phyloP scores from a whole-genome alignment of 2,888 invertebrate genomes.

The Noctua pronuba region DNA sequence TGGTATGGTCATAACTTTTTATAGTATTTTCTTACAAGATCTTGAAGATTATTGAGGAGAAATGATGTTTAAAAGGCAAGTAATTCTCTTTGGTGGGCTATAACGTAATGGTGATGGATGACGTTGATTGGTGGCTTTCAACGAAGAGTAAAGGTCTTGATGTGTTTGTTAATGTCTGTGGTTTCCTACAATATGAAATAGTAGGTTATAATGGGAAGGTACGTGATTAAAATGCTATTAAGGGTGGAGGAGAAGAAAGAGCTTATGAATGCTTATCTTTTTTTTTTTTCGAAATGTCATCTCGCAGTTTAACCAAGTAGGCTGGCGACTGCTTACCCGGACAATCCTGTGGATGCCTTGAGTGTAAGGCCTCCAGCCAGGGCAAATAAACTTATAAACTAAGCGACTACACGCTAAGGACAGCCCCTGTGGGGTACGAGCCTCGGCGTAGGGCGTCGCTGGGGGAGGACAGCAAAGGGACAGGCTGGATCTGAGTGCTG shows the following conservation, averaged over 20 bases:
- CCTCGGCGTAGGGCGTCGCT: no score
- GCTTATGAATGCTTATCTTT: neutral
- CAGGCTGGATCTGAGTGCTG: no score
- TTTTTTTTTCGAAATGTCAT: no score
- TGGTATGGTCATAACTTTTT: slow-evolving; percentile 9
- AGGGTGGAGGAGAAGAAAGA: neutral
- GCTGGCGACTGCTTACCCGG: no score
- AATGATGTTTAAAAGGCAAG: neutral
- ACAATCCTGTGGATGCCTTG: no score
- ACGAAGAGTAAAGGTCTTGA: neutral
- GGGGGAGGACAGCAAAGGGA: no score
- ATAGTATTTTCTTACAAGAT: slow-evolving; percentile 8
- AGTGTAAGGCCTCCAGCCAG: no score
- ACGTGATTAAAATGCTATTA: neutral
- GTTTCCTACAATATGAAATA: neutral
- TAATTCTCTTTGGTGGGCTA: neutral
- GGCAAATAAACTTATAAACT: no score
- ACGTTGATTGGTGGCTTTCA: neutral
- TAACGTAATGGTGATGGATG: neutral
- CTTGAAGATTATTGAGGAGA: neutral
- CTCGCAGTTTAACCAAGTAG: no score
- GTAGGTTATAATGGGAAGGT: neutral
- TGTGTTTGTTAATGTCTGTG: neutral
- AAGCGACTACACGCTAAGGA: no score
- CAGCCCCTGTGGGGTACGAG: no score